Evolutionary conservation across 1,140 invertebrate genomes (phyloP).

Genomic region (Halictus rubicundus): DNA sequence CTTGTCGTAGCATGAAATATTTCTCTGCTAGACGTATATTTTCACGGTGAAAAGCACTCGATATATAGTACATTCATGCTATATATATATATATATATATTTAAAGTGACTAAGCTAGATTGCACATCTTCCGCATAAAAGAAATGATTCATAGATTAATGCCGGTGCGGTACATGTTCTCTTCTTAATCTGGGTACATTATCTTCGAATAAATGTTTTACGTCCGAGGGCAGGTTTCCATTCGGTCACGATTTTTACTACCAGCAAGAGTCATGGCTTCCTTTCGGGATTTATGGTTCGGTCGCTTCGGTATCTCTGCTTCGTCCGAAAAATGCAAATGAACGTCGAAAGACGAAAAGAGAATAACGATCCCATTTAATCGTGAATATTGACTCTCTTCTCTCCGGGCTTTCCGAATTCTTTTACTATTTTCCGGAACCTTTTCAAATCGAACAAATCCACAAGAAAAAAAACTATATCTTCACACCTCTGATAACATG

Average conservation of each 20-base stretch:
- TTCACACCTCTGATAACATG: no score
- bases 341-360: not conserved
- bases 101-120: not conserved
- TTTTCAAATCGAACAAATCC: no score
- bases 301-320: not conserved
- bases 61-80: not conserved
- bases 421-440: not conserved
- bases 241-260: conserved; percentile 21
- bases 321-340: not conserved
- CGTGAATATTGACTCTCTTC: not conserved
- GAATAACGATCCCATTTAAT: not conserved
- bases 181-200: conserved; percentile 6
- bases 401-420: not conserved
- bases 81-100: not conserved
- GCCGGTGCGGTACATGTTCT: not conserved
- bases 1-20: not conserved
- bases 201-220: conserved; percentile 16
- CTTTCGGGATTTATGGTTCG: conserved; percentile 1
- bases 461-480: no score
- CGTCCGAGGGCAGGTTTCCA: not conserved
- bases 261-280: not conserved
- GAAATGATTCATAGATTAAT: not conserved
- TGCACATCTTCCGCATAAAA: not conserved
- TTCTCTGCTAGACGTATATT: not conserved
- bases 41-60: not conserved